phyloP scores from a whole-genome alignment of 2,888 invertebrate genomes.

The Ecliptopera silaceata region DNA sequence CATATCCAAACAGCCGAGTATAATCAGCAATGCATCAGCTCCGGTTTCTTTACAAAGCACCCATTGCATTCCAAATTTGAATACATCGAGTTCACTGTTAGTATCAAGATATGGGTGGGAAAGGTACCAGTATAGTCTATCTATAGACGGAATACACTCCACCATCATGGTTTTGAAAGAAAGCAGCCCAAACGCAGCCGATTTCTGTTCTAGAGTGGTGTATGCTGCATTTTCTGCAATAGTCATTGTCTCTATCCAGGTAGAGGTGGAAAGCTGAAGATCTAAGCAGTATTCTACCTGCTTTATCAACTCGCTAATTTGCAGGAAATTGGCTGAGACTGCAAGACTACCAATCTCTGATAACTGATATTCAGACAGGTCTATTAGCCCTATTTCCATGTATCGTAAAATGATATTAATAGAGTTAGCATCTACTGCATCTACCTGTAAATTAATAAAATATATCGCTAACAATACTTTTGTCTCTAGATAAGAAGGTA shows the following conservation, averaged over 20 bases:
- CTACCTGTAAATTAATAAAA: conserved; percentile 51
- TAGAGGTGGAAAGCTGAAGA: conserved; percentile 49
- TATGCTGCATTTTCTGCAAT: conserved; percentile 64
- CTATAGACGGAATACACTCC: conserved; percentile 54
- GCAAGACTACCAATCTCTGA: conserved; percentile 57
- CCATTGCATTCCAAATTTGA: conserved; percentile 71
- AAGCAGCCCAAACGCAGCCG: conserved; percentile 59
- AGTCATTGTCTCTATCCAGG: conserved; percentile 62
- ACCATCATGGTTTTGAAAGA: conserved; percentile 63
- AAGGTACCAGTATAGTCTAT: conserved; percentile 68
- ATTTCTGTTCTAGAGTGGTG: conserved; percentile 50
- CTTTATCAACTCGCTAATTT: conserved; percentile 67
- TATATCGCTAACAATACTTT: background rate
- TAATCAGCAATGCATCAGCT: conserved; percentile 59
- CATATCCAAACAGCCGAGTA: conserved; percentile 66
- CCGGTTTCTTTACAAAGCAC: conserved; percentile 50
- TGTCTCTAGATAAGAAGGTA: background rate
- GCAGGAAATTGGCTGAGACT: conserved; percentile 66
- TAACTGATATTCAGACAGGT: conserved; percentile 57
- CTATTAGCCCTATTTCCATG: conserved; percentile 64
- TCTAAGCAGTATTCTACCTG: conserved; percentile 67
- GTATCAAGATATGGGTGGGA: conserved; percentile 66
- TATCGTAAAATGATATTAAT: conserved; percentile 65
- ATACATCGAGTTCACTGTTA: conserved; percentile 60
- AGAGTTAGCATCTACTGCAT: conserved; percentile 57